A percentile compares a stretch with the other conserved stretches of the same genome.
Conservation (phyloP, 2,888 invertebrate genomes). For the Yponomeuta evonymella region DNA sequence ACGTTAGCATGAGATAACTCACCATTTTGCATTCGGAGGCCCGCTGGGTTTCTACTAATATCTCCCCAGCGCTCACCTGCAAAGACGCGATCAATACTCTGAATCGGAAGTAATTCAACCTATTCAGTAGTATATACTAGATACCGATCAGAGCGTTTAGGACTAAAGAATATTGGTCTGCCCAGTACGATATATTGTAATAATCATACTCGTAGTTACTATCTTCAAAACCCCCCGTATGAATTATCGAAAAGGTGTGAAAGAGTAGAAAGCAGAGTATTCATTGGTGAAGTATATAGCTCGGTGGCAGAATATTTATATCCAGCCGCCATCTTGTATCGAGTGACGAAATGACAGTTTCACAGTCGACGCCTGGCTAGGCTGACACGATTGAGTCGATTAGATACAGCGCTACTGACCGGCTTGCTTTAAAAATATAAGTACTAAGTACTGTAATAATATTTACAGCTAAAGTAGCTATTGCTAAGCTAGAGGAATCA, state of each 20-base stretch:
- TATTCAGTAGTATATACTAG: neutral
- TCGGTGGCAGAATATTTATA: conserved; percentile 9
- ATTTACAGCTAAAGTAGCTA: neutral
- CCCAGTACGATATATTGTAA: neutral
- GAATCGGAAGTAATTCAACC: conserved; percentile 36
- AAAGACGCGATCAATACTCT: conserved; percentile 68
- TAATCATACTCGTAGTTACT: too few species aligned
- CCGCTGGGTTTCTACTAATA: conserved; percentile 68
- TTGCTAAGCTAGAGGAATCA: neutral
- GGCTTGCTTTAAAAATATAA: conserved; percentile 10
- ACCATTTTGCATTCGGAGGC: conserved; percentile 67
- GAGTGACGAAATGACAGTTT: conserved; percentile 49
- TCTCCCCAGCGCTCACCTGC: conserved; percentile 72
- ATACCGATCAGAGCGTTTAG: neutral
- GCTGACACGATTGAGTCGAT: conserved; percentile 20
- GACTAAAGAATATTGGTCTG: neutral
- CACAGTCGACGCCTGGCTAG: conserved; percentile 16
- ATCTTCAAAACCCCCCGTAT: too few species aligned
- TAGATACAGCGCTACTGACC: conserved; percentile 17
- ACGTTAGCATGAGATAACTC: conserved; percentile 36
- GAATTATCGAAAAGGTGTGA: neutral
- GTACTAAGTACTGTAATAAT: neutral
- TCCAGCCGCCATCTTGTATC: conserved; percentile 62
- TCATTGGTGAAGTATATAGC: conserved; percentile 9
- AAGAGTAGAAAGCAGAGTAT: conserved; percentile 7